Conservation (phyloP, 2,888 invertebrate genomes). For the Dicyrtoma fusca region DNA sequence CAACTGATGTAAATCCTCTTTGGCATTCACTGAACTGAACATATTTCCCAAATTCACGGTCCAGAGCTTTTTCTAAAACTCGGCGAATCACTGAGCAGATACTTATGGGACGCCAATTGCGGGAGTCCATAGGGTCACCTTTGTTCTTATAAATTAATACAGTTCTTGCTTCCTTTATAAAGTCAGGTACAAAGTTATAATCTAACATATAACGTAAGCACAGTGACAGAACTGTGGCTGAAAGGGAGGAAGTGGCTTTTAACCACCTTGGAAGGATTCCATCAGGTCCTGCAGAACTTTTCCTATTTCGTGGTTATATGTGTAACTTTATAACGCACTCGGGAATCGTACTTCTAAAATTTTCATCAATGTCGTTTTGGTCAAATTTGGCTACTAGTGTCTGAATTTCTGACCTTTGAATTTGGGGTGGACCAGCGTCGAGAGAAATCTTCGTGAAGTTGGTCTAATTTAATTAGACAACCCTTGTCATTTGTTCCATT, state of each 20-base stretch:
- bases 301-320: neutral
- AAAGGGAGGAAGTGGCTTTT: neutral
- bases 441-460: neutral
- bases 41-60: neutral
- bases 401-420: neutral
- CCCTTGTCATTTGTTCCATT: neutral
- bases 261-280: neutral
- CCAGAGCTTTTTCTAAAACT: neutral
- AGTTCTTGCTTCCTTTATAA: slow-evolving; percentile 1
- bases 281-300: neutral
- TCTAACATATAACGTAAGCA: neutral
- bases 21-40: neutral
- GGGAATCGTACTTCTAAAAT: neutral
- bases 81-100: neutral
- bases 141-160: neutral
- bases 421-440: neutral
- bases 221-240: neutral
- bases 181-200: slow-evolving; percentile 7
- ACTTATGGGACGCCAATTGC: neutral
- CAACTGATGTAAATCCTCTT: neutral
- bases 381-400: neutral
- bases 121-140: neutral
- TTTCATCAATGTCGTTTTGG: neutral
- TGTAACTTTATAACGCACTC: neutral
- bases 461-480: neutral